Conservation (phyloP, 1,140 invertebrate genomes). For the Arion vulgaris region DNA sequence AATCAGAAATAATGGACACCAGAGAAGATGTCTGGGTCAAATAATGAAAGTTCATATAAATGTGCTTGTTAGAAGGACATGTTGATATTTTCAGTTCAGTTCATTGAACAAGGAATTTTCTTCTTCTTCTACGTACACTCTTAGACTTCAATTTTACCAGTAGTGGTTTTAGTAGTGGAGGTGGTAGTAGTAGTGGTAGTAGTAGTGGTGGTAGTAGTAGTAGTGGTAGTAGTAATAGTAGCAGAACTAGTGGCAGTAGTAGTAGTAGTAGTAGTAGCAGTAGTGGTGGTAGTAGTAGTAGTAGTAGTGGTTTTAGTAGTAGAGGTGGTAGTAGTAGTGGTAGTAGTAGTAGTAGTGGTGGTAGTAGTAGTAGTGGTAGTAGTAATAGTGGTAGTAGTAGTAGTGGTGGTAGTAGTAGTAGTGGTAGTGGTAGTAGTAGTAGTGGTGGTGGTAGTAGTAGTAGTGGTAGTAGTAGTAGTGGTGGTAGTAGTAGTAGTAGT, state of each 20-base stretch:
- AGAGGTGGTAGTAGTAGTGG: not conserved
- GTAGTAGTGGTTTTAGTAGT: not conserved
- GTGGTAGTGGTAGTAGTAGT: not conserved
- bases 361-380: not conserved
- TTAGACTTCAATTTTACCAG: no score
- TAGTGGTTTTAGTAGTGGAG: not conserved
- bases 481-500: not conserved
- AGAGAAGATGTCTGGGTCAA: no score
- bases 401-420: not conserved
- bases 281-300: not conserved
- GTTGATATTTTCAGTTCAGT: no score
- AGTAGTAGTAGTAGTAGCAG: not conserved
- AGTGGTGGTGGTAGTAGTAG: not conserved
- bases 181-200: not conserved
- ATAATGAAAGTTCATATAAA: no score
- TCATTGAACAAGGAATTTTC: no score
- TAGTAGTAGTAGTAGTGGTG: not conserved
- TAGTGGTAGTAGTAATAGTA: not conserved
- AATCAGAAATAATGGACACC: no score
- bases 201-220: not conserved
- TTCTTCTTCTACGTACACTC: no score
- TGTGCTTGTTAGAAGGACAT: no score
- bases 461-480: not conserved
- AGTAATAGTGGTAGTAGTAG: not conserved
- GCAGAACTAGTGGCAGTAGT: not conserved